Evolutionary conservation across 2,797 vertebrate genomes (phyloP).

Genomic region (Loriculus beryllinus): DNA sequence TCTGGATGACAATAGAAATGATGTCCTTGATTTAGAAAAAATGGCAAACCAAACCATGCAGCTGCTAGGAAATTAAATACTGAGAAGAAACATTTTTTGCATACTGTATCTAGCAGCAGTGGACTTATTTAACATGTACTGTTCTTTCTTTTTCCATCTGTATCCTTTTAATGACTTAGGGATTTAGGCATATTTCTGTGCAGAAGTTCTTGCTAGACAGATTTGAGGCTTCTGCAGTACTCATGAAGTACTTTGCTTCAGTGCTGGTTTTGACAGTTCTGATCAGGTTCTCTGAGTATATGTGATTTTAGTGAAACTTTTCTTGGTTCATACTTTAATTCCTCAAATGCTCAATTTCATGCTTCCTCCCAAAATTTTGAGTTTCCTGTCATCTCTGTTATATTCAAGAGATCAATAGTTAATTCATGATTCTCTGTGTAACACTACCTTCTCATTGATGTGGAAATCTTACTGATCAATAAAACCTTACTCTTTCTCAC

Average conservation of each 20-base stretch:
- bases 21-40: background rate
- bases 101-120: background rate
- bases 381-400: background rate
- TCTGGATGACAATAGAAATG: background rate
- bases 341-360: background rate
- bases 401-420: background rate
- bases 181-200: background rate
- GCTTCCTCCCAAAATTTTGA: background rate
- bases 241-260: background rate
- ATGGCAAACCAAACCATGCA: background rate
- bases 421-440: background rate
- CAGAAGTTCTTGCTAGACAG: background rate
- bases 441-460: background rate
- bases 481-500: background rate
- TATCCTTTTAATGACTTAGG: background rate
- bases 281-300: background rate
- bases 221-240: background rate
- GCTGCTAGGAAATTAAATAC: background rate
- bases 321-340: background rate
- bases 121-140: background rate
- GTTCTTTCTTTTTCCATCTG: background rate
- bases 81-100: background rate
- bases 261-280: fast-evolving
- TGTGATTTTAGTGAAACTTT: background rate
- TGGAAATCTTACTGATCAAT: background rate